Conservation (phyloP, 2,113 vertebrate genomes). For the Emberiza fucata region DNA sequence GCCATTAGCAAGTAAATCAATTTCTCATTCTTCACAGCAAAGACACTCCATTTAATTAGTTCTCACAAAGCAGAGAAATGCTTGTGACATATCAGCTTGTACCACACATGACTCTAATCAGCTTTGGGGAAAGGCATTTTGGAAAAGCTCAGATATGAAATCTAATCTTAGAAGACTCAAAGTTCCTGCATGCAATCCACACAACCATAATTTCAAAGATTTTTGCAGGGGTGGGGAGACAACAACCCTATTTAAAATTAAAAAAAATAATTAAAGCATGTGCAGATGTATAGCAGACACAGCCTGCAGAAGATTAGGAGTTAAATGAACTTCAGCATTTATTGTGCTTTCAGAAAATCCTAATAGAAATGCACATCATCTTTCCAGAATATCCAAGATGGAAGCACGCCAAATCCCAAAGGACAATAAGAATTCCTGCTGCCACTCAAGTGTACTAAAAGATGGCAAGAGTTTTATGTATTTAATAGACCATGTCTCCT, state of each 20-base stretch:
- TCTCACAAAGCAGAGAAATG: not conserved
- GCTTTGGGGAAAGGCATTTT: not conserved
- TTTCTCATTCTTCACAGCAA: not conserved
- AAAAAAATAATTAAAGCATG: not conserved
- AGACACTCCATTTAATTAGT: not conserved
- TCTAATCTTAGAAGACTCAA: not conserved
- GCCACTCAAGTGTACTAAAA: not conserved
- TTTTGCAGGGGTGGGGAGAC: fast-evolving
- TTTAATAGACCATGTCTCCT: not conserved
- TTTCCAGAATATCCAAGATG: not conserved
- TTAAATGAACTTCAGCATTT: not conserved
- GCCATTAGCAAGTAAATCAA: not conserved
- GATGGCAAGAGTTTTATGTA: not conserved
- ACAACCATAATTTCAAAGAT: not conserved
- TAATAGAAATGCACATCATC: not conserved
- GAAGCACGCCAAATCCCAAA: not conserved
- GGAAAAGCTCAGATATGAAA: not conserved
- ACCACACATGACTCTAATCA: not conserved
- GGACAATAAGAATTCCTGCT: not conserved
- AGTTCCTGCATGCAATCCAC: not conserved
- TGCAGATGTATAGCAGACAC: not conserved
- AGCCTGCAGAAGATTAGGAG: not conserved
- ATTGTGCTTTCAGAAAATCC: not conserved
- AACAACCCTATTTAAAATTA: not conserved
- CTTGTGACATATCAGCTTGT: not conserved